Base-by-base conservation (phyloP, 2,888 invertebrate species). In the Cordylochernes scorpioides region DNA sequence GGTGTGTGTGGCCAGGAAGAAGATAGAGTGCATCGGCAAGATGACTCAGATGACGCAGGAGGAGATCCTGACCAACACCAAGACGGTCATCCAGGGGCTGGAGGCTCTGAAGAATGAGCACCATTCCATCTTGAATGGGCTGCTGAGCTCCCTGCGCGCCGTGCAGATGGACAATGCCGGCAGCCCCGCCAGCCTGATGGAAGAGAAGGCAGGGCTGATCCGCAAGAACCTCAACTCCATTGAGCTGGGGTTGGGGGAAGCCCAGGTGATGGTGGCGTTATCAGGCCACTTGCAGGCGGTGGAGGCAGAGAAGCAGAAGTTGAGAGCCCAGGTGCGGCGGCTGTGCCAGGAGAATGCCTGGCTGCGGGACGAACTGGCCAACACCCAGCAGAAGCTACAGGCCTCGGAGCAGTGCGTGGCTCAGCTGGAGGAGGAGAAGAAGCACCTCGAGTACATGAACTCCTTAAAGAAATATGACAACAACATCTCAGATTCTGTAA, bases 21-120 rank as follows among this genome's bases (percentile, higher is more conserved):
- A 84, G 67, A 84, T 86, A 59, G 86, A 84, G 62, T 73, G 70
- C 57, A 72, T 88, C 50, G 84, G 84, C 60, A 88, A 77, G 65
- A 91, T 91, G 88, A 88, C 86, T 54, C 82, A 84, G 59, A 73
- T 91, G 72, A 74, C 80, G 47, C 91, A 94, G 64, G 91, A 94
- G 60, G 91, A 94, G 62, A 88, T 94, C 54, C 73, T 91, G 48
- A 71, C 75, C 46, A 86, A 80, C 54, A 86, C 88, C 39, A 73
- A 82, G 52, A 86, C 88, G 30, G 88, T 94, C 45, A 71, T 84
- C 44, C 88, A 91, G 22, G 91, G 88, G 30, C 61, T 94, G 45
- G 91, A 94, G 52, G 88, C 91, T 2, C 63, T 94, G 41, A 68
- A 82, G 42, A 75, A 77, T 27, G 91, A 94, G 54, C 88, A 94